Evolutionary conservation across 2,888 invertebrate genomes (phyloP), one percentile per base, ranked within the genome.

Genomic region (Andrena trimmerana): DNA sequence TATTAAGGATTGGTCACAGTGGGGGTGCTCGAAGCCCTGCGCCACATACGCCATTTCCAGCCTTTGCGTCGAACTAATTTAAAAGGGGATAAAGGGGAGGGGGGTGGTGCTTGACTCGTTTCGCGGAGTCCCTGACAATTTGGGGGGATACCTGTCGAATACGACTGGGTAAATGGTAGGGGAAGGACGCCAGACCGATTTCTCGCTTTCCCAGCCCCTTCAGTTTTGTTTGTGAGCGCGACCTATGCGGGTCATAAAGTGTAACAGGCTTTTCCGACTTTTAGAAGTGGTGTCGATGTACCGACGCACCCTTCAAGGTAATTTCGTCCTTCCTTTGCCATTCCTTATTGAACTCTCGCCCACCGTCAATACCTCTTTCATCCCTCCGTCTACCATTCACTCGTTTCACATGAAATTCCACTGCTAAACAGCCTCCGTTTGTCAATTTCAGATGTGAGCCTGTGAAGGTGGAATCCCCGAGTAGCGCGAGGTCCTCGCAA

Each of bases 401-500:
- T 6, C 54, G 20, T 20, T 54, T 54, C 8, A 1, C 2, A 8
- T 8, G 7, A 3, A 54, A 20, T 20, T 0, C 7, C 20, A 2
- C n/a, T 0, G 0, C 13, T 16, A 29, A 16, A 10, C 10, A 16
- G 0, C 10, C 16, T 5, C 24, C 13, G 2, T 29, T 52, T 10
- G 52, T 59, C 6, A 68, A 75, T 89, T 90, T 0, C 90, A 93
- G 93, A 93, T 93, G 93, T 93, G 92, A 93, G 90, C 91, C 89
- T 81, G 85, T 88, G 90, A 91, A 81, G 90, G 87, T 89, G 89
- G 89, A 89, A 90, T 85, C 87, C 84, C 83, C 85, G 89, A 90
- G 89, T 87, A 90, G 90, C 80, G 91, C 87, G 89, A 90, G 92
- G 92, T 92, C 90, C 89, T 90, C 91, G 92, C 91, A 94, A 96